A percentile compares a stretch with the other conserved stretches of the same genome.
phyloP scores from a whole-genome alignment of 2,113 vertebrate genomes.

The Hystrix brachyura region DNA sequence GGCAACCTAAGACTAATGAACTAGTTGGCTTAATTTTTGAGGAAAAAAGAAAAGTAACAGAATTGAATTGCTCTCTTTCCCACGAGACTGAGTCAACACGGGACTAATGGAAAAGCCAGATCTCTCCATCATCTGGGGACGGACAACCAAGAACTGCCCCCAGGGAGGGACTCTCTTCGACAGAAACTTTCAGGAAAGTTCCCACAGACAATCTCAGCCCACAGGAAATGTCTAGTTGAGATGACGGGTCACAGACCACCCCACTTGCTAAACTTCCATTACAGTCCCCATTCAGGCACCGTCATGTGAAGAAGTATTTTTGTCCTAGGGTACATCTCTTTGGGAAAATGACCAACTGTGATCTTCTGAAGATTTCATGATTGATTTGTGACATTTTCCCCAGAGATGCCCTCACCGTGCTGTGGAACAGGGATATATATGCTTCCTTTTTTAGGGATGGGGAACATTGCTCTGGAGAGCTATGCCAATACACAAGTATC shows the following conservation, averaged over 20 bases:
- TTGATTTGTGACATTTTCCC: conserved; percentile 78
- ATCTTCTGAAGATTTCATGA: conserved; percentile 64
- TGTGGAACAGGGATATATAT: neutral
- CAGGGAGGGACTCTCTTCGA: neutral
- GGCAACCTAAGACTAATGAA: neutral
- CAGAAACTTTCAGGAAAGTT: conserved; percentile 64
- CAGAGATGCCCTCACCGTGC: conserved; percentile 7
- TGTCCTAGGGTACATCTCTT: conserved; percentile 42
- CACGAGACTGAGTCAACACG: neutral
- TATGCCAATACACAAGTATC: neutral
- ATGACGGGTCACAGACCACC: conserved; percentile 71
- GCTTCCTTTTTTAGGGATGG: conserved; percentile 7
- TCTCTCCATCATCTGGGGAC: neutral
- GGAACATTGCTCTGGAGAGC: neutral
- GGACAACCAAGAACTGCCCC: neutral
- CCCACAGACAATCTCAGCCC: conserved; percentile 72
- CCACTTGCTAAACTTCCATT: conserved; percentile 66
- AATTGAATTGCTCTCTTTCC: neutral
- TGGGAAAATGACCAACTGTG: conserved; percentile 53
- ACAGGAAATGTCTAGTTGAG: conserved; percentile 81
- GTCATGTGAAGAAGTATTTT: conserved; percentile 53
- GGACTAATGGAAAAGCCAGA: neutral
- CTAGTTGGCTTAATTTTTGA: neutral
- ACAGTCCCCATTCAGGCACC: neutral
- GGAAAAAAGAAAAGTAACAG: neutral